Base-by-base conservation (phyloP, 2,113 vertebrate species). In the Nycticebus coucang region DNA sequence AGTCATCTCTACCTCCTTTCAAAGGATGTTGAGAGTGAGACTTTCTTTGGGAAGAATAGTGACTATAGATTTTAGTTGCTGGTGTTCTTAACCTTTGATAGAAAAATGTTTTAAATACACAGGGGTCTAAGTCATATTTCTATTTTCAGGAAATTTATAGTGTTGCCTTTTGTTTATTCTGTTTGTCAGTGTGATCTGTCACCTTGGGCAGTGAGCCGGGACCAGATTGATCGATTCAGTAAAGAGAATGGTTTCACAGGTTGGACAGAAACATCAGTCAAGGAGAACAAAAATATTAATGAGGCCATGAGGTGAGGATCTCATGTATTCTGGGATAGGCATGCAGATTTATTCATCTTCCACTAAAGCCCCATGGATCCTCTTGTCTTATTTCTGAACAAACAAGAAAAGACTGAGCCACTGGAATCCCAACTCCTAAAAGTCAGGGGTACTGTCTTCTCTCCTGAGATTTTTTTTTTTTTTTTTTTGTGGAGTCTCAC, bases 251-350 rank as follows among this genome's bases (percentile, higher is more conserved):
- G 99, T 78, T 99, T 99, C 97, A 97, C 97, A 10, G 98, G 99
- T 0, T 99, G 99, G 99, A 99, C 99, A 98, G 99, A 99, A 97
- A 99, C 98, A 0, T 99, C 99, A 0, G 99, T 99, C 85, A 99
- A 99, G 97, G 99, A 99, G 22, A 99, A 99, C 98, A 99, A 98
- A 98, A 99, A 99, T 68, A 84, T 99, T 37, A 98, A 96, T 12
- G 99, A 99, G 88, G 97, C 99, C 12, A 99, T 99, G 98, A 99
- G 98, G 99, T 99, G 95, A 97, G 98, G 72, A 1, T 30, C 41
- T 69, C 7, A 2, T 85, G 11, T 72, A 5, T 53, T 33, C 72
- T 68, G 33, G n/a, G 35, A 68, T 59, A 88, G 53, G n/a, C 62
- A 60, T 26, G 1, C 33, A 69, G 57, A 45, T 35, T 53, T 57